These are phyloP conservation scores for Colistium nudipinnis DNA, from an alignment of 2,113 vertebrate species.

Conservation along the genomic window DNA sequence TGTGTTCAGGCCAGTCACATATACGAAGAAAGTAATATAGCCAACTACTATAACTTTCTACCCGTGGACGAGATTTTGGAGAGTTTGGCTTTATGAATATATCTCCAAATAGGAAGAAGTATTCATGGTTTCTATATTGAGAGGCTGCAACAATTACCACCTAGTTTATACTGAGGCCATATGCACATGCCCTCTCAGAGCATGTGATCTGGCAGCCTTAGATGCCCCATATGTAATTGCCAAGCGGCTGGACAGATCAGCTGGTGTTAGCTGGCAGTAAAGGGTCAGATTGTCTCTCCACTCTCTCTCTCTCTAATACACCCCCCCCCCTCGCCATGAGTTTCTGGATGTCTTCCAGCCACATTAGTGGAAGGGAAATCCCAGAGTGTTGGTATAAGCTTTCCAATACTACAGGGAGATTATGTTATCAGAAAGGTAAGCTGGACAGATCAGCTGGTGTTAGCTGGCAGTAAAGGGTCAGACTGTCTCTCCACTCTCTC, in stretches of 20 bases:
- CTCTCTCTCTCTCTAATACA: conserved; percentile 50
- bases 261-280: conserved; percentile 67
- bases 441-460: conserved; percentile 75
- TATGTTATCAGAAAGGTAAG: conserved; percentile 94
- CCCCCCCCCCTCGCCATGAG: conserved; percentile 47
- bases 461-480: conserved; percentile 72
- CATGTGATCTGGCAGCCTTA: conserved; percentile 59
- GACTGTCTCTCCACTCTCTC: conserved; percentile 77
- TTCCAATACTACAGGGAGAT: conserved; percentile 91
- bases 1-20: conserved; percentile 47
- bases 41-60: conserved; percentile 37
- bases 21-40: conserved; percentile 46
- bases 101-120: conserved; percentile 30
- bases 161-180: conserved; percentile 35
- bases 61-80: background rate
- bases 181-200: conserved; percentile 22
- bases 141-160: conserved; percentile 26
- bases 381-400: conserved; percentile 90
- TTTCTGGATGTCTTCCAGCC: conserved; percentile 87
- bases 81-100: conserved; percentile 13
- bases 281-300: conserved; percentile 80
- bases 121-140: conserved; percentile 3
- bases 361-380: conserved; percentile 89
- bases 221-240: conserved; percentile 69
- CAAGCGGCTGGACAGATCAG: conserved; percentile 70